Evolutionary conservation across 2,888 invertebrate genomes (phyloP).

Genomic region (Pandemis cinnamomeana): DNA sequence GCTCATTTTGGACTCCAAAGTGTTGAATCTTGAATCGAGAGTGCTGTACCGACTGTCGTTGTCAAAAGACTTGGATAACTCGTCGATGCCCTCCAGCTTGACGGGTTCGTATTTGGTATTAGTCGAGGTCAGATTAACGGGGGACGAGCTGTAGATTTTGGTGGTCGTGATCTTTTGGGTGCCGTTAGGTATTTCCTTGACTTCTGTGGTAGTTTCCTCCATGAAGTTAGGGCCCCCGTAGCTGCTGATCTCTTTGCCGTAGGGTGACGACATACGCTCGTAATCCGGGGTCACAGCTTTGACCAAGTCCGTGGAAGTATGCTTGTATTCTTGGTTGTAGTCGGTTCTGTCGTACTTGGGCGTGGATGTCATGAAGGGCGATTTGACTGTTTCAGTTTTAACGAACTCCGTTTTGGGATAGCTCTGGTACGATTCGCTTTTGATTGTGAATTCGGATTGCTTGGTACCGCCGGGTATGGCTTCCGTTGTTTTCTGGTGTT

Average conservation of each 20-base stretch:
- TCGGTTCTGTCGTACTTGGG: constrained; percentile 69
- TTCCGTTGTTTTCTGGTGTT: constrained; percentile 76
- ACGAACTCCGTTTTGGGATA: constrained; percentile 72
- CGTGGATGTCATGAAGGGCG: constrained; percentile 73
- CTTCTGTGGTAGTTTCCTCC: constrained; percentile 81
- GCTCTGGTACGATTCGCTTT: constrained; percentile 75
- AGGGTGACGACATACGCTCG: constrained; percentile 75
- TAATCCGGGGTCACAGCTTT: constrained; percentile 74
- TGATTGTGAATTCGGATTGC: constrained; percentile 72
- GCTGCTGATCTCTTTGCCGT: constrained; percentile 71
- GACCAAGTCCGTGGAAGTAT: constrained; percentile 66
- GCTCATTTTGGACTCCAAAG: constrained; percentile 75
- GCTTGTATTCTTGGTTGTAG: constrained; percentile 50
- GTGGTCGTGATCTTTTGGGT: constrained; percentile 84
- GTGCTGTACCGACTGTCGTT: constrained; percentile 80
- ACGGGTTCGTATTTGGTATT: constrained; percentile 80
- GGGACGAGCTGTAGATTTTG: constrained; percentile 84
- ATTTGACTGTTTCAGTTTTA: constrained; percentile 70
- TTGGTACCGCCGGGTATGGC: constrained; percentile 77
- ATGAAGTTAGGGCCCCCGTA: constrained; percentile 77
- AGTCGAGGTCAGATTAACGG: constrained; percentile 79
- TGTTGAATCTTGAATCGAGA: constrained; percentile 76
- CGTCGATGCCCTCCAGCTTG: constrained; percentile 80
- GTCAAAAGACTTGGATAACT: constrained; percentile 80
- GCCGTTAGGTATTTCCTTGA: constrained; percentile 83